Evolutionary conservation across 2,888 invertebrate species (phyloP), one percentile per base, ranked within the genome.

Genomic region (Epinotia demarniana): DNA sequence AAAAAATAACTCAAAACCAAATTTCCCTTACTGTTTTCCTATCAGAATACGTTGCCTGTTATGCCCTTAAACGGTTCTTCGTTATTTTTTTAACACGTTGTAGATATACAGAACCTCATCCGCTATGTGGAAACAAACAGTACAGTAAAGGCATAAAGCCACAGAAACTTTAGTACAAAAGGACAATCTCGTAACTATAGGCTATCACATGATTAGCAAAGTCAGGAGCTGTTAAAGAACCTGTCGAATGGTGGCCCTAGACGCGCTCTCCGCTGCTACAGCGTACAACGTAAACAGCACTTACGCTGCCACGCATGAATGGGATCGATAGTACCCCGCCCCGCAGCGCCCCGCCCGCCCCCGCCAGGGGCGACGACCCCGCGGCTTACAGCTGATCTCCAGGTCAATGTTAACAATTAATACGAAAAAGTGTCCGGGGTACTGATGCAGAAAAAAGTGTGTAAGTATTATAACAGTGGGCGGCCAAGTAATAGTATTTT

Each of bases 301-400:
- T 64, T 70, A 74, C 67, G 63, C 66, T 75, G 77, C 70, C 83
- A 85, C 84, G 84, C 85, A 84, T 88, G 89, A 87, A 86, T 87
- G 87, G 80, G 88, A 90, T 90, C 90, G 88, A 90, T 90, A 87
- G 82, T 78, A 27, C 33, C 67, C 67, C 77, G 80, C 77, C 78
- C 78, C 76, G 78, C 46, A 46, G 68, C 49, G 69, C 69, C 77
- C 81, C 77, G 78, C 78, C 76, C 79, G 46, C 49, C 53, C 60
- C 76, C 79, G 46, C 49, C 53, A 55, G 19, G 78, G 77, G 73
- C 77, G 23, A 76, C 72, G 78, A 77, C 78, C 79, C 57, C 55
- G 66, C 70, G 49, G 67, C 77, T 69, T 76, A 73, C 79, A 77
- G 75, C 78, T 79, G 77, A 64, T 16, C 55, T 72, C 57, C 73